A percentile compares a stretch with the other conserved stretches of the same genome.
Conservation (phyloP, 2,113 vertebrate species). For the Coryphaenoides rupestris region DNA sequence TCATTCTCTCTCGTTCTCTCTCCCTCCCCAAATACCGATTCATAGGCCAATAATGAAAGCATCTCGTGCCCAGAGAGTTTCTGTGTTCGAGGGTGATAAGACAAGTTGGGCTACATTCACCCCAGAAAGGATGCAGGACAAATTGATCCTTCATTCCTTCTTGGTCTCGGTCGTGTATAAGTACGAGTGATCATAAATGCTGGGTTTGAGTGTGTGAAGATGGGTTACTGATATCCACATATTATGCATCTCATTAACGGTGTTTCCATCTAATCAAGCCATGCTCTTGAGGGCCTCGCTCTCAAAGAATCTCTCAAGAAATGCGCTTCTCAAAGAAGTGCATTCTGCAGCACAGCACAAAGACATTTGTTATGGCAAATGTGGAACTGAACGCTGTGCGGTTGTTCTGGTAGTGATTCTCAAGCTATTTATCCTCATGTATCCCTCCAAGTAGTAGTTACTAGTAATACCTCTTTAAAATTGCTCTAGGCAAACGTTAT, state of each 20-base stretch:
- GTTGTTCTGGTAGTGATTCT: no score
- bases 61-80: conserved; percentile 47
- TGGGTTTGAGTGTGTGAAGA: conserved; percentile 43
- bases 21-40: conserved; percentile 49
- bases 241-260: conserved; percentile 16
- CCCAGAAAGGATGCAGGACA: conserved; percentile 52
- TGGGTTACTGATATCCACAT: conserved; percentile 44
- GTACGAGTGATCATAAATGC: conserved; percentile 37
- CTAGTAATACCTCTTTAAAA: no score
- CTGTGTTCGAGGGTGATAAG: conserved; percentile 70
- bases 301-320: conserved; percentile 30
- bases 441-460: no score
- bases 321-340: conserved; percentile 29
- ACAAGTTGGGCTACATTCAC: conserved; percentile 48
- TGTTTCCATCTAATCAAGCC: conserved; percentile 19
- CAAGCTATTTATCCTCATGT: no score
- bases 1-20: not conserved
- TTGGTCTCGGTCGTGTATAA: conserved; percentile 52
- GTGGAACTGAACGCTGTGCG: conserved; percentile 41
- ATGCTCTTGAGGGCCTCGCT: conserved; percentile 26
- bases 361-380: conserved; percentile 40
- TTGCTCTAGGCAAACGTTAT: no score
- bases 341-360: conserved; percentile 30
- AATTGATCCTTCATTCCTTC: conserved; percentile 61
- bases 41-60: conserved; percentile 56